A percentile compares a stretch with the other conserved stretches of the same genome.
Evolutionary conservation across 2,113 vertebrate genomes (phyloP).

Genomic region (Apodemus speciosus): DNA sequence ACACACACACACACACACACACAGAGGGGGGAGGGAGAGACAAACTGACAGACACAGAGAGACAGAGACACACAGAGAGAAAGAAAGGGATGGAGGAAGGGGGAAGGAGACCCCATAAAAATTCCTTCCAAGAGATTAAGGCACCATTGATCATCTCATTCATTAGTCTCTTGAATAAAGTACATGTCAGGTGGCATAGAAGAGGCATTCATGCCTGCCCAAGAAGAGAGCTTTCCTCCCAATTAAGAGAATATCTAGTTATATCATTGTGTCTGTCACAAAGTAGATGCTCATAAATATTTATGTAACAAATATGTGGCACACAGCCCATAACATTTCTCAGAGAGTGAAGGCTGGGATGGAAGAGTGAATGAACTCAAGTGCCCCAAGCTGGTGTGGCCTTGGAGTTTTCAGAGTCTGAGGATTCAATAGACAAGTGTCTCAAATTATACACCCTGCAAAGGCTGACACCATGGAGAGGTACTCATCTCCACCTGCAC

Average conservation of each 20-base stretch:
- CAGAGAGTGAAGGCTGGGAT: not conserved
- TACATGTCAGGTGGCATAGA: not conserved
- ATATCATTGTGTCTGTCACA: not conserved
- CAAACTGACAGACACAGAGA: not conserved
- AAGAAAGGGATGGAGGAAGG: not conserved
- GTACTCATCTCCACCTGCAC: not conserved
- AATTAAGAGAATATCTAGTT: not conserved
- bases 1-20: not conserved
- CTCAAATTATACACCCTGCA: not conserved
- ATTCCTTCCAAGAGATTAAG: not conserved
- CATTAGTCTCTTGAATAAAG: not conserved
- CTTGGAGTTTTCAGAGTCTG: not conserved
- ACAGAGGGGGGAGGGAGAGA: not conserved
- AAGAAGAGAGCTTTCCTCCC: not conserved
- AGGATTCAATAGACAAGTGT: not conserved
- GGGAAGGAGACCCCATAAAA: not conserved
- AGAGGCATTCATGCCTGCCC: not conserved
- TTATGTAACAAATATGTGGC: not conserved
- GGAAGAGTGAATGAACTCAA: not conserved
- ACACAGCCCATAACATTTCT: not conserved
- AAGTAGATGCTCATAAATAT: not conserved
- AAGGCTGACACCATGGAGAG: not conserved
- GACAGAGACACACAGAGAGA: not conserved
- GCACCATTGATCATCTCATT: not conserved
- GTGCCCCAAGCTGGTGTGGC: not conserved